Percentiles rank a stretch among this genome's conserved stretches.
Evolutionary conservation across 2,888 invertebrate genomes (phyloP).

Genomic region (Drepanosiphum platanoidis): DNA sequence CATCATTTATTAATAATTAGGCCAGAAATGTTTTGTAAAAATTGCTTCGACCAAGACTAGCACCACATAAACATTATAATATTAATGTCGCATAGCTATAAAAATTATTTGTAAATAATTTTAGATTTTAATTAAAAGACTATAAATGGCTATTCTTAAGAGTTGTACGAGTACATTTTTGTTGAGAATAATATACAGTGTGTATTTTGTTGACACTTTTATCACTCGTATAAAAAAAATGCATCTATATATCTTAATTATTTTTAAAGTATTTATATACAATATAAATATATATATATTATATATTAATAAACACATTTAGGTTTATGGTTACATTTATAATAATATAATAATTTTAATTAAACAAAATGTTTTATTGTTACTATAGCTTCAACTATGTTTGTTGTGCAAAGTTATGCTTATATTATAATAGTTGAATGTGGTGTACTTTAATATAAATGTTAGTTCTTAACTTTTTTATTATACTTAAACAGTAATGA

Average conservation of each 20-base stretch:
- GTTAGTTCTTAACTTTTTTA: constrained; percentile 23
- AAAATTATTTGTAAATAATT: constrained; percentile 52
- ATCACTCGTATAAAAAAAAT: constrained; percentile 16
- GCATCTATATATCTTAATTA: constrained; percentile 23
- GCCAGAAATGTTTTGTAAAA: constrained; percentile 13
- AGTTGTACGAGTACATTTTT: constrained; percentile 48
- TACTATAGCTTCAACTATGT: constrained; percentile 12
- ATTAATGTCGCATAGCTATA: constrained; percentile 17
- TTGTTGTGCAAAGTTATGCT: constrained; percentile 19
- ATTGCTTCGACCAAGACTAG: constrained; percentile 39
- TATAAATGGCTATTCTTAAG: constrained; percentile 33
- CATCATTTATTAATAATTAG: background rate
- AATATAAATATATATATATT: background rate
- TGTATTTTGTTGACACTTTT: constrained; percentile 12
- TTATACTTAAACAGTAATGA: constrained; percentile 20
- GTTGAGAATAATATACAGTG: constrained; percentile 2
- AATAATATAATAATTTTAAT: constrained; percentile 40
- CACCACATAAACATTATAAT: constrained; percentile 13
- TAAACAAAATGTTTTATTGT: constrained; percentile 25
- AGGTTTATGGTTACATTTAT: constrained; percentile 30
- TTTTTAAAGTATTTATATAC: constrained; percentile 9
- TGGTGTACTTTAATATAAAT: constrained; percentile 32
- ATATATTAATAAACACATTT: background rate
- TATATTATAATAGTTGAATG: constrained; percentile 31
- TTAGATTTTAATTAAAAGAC: constrained; percentile 37